A percentile compares a stretch with the other conserved stretches of the same genome.
Conservation (phyloP, 2,113 vertebrate genomes). For the Serranochromis macrocephalus region DNA sequence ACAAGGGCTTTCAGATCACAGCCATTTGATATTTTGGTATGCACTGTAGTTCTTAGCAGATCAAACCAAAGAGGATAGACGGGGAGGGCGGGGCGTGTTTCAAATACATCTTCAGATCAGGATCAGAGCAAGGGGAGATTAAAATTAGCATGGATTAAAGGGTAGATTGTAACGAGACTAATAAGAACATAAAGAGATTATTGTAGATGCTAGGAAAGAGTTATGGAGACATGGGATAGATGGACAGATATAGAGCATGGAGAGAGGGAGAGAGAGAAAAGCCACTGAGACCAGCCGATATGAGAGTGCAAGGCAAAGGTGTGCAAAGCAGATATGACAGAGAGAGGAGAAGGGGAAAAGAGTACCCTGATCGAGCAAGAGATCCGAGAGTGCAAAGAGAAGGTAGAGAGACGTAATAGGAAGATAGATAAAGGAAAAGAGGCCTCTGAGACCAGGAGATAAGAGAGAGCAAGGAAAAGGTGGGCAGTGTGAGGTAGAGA, state of each 20-base stretch:
- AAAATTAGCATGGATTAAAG: conserved; percentile 55
- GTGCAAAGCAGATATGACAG: conserved; percentile 16
- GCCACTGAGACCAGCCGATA: conserved; percentile 14
- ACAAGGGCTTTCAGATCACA: not conserved
- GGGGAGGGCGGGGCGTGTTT: not conserved
- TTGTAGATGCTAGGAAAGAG: conserved; percentile 14
- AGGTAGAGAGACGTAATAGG: conserved; percentile 27
- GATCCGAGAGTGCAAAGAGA: not conserved
- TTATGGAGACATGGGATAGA: not conserved
- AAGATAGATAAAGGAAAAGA: conserved; percentile 32
- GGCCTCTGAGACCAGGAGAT: conserved; percentile 37
- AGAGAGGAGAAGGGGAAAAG: not conserved
- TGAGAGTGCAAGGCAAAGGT: conserved; percentile 18
- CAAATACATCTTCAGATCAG: conserved; percentile 34
- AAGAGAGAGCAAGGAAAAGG: conserved; percentile 13
- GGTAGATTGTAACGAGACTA: conserved; percentile 36
- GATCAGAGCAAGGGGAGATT: conserved; percentile 28
- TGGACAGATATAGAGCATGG: conserved; percentile 4
- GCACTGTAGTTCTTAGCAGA: not conserved
- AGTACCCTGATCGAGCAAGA: not conserved
- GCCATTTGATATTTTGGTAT: not conserved
- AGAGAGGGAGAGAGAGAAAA: not conserved
- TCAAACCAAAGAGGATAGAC: conserved; percentile 14
- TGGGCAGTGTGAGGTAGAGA: not conserved
- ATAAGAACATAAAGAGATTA: conserved; percentile 52